phyloP scores from a whole-genome alignment of 2,113 vertebrate genomes.

The Sarotherodon lohbergeri region DNA sequence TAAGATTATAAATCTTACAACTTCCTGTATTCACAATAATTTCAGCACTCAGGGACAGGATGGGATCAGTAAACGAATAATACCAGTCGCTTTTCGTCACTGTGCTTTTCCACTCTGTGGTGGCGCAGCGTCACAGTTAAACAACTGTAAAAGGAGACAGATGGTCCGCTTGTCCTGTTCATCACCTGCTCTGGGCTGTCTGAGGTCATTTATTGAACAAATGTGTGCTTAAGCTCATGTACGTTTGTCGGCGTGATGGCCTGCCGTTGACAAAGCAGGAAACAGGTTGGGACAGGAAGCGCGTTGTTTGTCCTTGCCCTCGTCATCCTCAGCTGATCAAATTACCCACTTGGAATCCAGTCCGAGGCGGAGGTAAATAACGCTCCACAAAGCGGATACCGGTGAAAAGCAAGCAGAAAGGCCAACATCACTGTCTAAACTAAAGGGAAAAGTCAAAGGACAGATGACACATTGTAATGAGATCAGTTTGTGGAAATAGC shows the following conservation, averaged over 20 bases:
- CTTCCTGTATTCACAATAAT: neutral
- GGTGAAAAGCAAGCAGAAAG: neutral
- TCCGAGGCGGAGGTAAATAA: neutral
- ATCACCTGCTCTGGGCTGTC: constrained; percentile 17
- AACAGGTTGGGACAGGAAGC: neutral
- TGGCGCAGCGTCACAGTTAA: neutral
- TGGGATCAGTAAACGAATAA: neutral
- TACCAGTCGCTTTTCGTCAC: neutral
- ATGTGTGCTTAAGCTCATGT: neutral
- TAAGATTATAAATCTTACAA: constrained; percentile 1
- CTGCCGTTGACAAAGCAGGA: neutral
- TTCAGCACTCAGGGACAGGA: neutral
- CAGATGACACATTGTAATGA: neutral
- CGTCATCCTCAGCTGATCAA: neutral
- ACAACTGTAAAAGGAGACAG: neutral
- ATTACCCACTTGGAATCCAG: neutral
- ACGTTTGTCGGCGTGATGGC: constrained; percentile 25
- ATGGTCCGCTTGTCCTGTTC: neutral
- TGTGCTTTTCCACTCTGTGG: neutral
- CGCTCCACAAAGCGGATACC: neutral
- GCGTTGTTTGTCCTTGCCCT: neutral
- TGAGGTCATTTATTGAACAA: constrained; percentile 8
- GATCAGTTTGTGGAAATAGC: neutral
- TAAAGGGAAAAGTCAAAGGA: neutral
- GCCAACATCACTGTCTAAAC: neutral